phyloP scores from a whole-genome alignment of 2,797 vertebrate genomes.

The Pseudomugil tenellus region DNA sequence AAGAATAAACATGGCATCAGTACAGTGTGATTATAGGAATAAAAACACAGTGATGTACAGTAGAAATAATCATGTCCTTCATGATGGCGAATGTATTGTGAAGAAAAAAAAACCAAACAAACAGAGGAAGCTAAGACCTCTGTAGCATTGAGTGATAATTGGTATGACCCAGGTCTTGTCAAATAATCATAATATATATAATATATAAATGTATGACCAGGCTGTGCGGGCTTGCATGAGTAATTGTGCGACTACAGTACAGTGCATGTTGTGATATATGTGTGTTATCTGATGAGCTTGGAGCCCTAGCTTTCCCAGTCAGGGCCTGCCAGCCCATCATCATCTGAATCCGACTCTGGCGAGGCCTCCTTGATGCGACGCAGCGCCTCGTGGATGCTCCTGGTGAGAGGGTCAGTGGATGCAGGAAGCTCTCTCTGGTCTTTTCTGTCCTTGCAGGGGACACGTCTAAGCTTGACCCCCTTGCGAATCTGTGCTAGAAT shows the following conservation, averaged over 20 bases:
- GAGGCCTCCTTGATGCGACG: slow-evolving; percentile 98
- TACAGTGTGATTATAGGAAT: slow-evolving; percentile 39
- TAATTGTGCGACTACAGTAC: slow-evolving; percentile 36
- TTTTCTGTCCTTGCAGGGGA: slow-evolving; percentile 83
- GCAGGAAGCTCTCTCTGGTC: slow-evolving; percentile 74
- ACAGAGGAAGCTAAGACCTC: slow-evolving; percentile 40
- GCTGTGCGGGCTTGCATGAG: slow-evolving; percentile 38
- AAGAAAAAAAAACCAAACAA: slow-evolving; percentile 40
- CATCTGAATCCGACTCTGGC: slow-evolving; percentile 96
- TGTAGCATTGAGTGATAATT: slow-evolving; percentile 48
- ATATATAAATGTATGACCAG: slow-evolving; percentile 34
- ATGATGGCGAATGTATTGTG: slow-evolving; percentile 33
- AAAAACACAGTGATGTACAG: slow-evolving; percentile 44
- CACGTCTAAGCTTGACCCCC: slow-evolving; percentile 93
- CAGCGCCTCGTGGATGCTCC: slow-evolving; percentile 96
- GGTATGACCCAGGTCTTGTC: slow-evolving; percentile 33
- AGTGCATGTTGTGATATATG: slow-evolving; percentile 41
- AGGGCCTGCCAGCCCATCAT: slow-evolving; percentile 87
- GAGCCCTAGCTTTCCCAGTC: slow-evolving; percentile 94
- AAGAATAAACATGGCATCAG: slow-evolving; percentile 40
- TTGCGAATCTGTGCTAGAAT: slow-evolving; percentile 97
- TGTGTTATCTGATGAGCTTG: slow-evolving; percentile 19
- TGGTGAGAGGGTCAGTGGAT: slow-evolving; percentile 91
- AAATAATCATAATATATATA: slow-evolving; percentile 23
- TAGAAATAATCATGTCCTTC: slow-evolving; percentile 30